Percentiles rank a stretch among this genome's conserved stretches.
phyloP scores from a whole-genome alignment of 1,140 invertebrate genomes.

The Gerris buenoi region DNA sequence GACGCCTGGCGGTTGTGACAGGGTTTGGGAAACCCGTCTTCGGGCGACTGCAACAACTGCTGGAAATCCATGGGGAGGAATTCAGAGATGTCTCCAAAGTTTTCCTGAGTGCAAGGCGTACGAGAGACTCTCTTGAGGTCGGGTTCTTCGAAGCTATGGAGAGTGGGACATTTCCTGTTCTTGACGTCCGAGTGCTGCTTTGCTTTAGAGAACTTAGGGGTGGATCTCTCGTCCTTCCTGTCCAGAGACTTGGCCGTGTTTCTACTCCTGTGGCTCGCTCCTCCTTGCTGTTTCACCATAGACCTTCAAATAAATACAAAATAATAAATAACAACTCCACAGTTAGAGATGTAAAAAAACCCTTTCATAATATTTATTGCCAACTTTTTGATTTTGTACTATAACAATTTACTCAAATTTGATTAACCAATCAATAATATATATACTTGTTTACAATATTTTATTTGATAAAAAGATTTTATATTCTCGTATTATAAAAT shows the following conservation, averaged over 20 bases:
- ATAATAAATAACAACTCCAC: too few relatives aligned
- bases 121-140: not conserved
- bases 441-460: too few relatives aligned
- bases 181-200: conserved; percentile 2
- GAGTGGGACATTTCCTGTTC: conserved; percentile 8
- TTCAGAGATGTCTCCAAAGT: conserved; percentile 18
- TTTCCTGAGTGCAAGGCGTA: not conserved
- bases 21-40: conserved; percentile 22
- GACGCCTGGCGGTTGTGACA: conserved; percentile 19
- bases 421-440: too few relatives aligned
- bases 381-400: too few relatives aligned
- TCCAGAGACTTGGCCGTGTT: conserved; percentile 19
- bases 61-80: conserved; percentile 40
- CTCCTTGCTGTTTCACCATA: conserved; percentile 17
- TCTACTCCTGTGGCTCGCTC: conserved; percentile 11
- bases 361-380: too few relatives aligned
- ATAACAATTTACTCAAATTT: too few relatives aligned
- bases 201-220: not conserved
- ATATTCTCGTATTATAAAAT: too few relatives aligned
- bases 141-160: conserved; percentile 11
- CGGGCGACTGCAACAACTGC: conserved; percentile 38
- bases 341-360: too few relatives aligned
- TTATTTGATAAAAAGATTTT: too few relatives aligned
- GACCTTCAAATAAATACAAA: conserved; percentile 10
- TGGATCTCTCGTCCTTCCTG: conserved; percentile 7